Evolutionary conservation across 1,140 invertebrate genomes (phyloP).

Genomic region (Trissolcus basalis): DNA sequence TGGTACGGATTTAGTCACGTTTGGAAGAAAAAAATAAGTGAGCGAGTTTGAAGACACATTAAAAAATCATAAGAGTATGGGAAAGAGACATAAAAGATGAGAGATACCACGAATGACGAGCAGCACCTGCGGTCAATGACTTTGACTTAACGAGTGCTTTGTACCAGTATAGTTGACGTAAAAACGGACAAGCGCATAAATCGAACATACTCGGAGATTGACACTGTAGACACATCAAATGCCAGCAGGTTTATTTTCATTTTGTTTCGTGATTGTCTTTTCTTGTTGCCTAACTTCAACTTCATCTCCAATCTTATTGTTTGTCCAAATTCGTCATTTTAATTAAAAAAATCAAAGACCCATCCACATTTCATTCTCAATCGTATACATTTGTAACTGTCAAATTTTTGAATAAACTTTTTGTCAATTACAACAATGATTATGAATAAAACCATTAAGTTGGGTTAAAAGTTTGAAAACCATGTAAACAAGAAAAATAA

Average conservation of each 20-base stretch:
- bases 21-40: constrained; percentile 11
- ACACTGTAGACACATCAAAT: constrained; percentile 19
- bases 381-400: too few species aligned
- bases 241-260: constrained; percentile 33
- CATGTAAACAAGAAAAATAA: too few species aligned
- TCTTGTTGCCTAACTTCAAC: constrained; percentile 8
- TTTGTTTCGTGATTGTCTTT: constrained; percentile 23
- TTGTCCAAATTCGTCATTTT: not conserved
- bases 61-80: constrained; percentile 38
- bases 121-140: constrained; percentile 75
- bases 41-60: constrained; percentile 16
- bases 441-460: too few species aligned
- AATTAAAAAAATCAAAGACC: too few species aligned
- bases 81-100: constrained; percentile 55
- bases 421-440: too few species aligned
- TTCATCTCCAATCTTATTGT: not conserved
- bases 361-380: too few species aligned
- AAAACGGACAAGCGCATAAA: constrained; percentile 60
- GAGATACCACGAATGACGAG: constrained; percentile 55
- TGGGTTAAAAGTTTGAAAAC: too few species aligned
- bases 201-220: constrained; percentile 51
- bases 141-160: constrained; percentile 72
- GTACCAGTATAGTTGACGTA: constrained; percentile 60
- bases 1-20: constrained; percentile 31
- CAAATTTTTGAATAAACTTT: too few species aligned